phyloP scores from a whole-genome alignment of 1,140 invertebrate genomes.

The Macrostomum lignano region DNA sequence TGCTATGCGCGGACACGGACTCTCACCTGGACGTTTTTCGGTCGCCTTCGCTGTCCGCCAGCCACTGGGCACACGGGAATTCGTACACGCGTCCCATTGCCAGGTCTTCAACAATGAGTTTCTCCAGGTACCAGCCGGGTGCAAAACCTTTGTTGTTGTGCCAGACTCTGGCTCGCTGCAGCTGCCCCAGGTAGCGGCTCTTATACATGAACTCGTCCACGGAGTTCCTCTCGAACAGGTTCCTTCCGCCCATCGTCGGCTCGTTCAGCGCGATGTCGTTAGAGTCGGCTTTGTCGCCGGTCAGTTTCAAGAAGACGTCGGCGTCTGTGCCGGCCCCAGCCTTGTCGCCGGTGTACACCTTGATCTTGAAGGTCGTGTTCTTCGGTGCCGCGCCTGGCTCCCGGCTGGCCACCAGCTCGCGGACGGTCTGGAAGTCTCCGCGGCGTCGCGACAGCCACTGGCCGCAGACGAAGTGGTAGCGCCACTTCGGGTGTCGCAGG shows the following conservation, averaged over 20 bases:
- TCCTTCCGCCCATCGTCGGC: slow-evolving; percentile 4
- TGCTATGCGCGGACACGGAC: too few species aligned
- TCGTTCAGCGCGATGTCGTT: slow-evolving; percentile 4
- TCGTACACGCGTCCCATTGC: slow-evolving; percentile 16
- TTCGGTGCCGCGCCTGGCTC: slow-evolving; percentile 6
- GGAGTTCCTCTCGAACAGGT: slow-evolving; percentile 7
- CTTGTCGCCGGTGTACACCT: slow-evolving; percentile 14
- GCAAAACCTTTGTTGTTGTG: slow-evolving; percentile 23
- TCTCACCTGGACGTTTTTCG: too few species aligned
- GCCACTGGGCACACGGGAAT: slow-evolving; percentile 20
- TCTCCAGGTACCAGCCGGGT: slow-evolving; percentile 25
- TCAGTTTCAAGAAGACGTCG: slow-evolving; percentile 13
- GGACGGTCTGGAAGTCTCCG: slow-evolving; percentile 18
- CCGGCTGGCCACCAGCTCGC: too few species aligned
- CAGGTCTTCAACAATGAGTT: slow-evolving; percentile 22
- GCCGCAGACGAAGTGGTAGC: slow-evolving; percentile 26
- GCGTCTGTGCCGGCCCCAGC: slow-evolving; percentile 12
- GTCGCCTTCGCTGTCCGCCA: slow-evolving; percentile 23
- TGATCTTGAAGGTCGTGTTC: slow-evolving; percentile 17
- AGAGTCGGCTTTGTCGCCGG: slow-evolving; percentile 9
- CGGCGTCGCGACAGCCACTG: slow-evolving; percentile 25
- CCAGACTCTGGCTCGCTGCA: slow-evolving; percentile 20
- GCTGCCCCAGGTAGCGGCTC: slow-evolving; percentile 18
- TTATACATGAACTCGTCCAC: slow-evolving; percentile 11
- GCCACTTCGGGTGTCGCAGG: slow-evolving; percentile 18